These are phyloP conservation scores for Cyphomyrus discorhynchus DNA, from an alignment of 2,113 vertebrate species.

Conservation along the genomic window DNA sequence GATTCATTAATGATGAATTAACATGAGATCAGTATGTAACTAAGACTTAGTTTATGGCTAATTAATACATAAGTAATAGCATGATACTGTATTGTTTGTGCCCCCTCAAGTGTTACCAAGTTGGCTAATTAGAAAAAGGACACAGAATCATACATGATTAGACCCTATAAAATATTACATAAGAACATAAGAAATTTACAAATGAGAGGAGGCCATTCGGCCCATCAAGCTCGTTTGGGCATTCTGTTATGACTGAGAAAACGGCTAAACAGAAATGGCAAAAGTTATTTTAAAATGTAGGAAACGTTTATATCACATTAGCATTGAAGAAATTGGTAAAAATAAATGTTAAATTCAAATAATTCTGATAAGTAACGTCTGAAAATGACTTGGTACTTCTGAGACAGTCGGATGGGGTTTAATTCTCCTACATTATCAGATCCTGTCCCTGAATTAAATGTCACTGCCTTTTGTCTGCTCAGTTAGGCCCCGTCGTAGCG, in stretches of 20 bases:
- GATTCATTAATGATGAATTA: too few relatives aligned
- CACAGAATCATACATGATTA: neutral
- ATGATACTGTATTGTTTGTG: neutral
- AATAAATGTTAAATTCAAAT: neutral
- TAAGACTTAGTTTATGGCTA: too few relatives aligned
- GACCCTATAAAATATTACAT: neutral
- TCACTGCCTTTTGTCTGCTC: neutral
- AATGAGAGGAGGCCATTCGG: too few relatives aligned
- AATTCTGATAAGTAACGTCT: neutral
- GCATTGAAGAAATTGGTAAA: neutral
- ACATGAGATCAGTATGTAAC: too few relatives aligned
- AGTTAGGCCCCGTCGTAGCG: neutral
- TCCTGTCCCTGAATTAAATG: neutral
- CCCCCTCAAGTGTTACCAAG: neutral
- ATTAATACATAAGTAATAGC: too few relatives aligned
- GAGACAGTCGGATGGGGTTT: neutral
- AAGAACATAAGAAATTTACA: neutral
- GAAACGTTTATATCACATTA: neutral
- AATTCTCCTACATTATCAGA: neutral
- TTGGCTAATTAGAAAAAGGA: neutral
- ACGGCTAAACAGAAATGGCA: neutral
- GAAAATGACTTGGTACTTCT: neutral
- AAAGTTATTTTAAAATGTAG: neutral
- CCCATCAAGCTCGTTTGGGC: too few relatives aligned
- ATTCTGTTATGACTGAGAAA: neutral